phyloP scores from a whole-genome alignment of 2,113 vertebrate species.

The Columba livia region DNA sequence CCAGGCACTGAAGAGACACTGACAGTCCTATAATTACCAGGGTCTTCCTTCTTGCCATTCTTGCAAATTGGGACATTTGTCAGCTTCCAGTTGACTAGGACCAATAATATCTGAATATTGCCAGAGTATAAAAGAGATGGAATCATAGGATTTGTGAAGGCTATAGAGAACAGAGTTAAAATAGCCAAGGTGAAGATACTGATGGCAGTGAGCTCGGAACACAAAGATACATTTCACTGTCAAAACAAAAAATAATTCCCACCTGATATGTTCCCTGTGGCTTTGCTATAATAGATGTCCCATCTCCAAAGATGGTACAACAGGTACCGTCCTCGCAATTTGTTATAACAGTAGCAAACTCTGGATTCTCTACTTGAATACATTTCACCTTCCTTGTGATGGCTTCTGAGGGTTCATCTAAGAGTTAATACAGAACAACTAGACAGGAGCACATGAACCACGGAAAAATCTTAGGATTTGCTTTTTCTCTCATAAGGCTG shows the following conservation, averaged over 20 bases:
- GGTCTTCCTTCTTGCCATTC: background rate
- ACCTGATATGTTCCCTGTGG: constrained; percentile 86
- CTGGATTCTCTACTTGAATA: constrained; percentile 81
- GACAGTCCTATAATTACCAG: background rate
- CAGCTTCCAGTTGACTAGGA: background rate
- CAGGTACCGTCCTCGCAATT: constrained; percentile 79
- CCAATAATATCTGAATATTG: background rate
- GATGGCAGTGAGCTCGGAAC: background rate
- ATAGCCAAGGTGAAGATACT: background rate
- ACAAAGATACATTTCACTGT: background rate
- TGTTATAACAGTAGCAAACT: constrained; percentile 82
- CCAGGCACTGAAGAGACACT: background rate
- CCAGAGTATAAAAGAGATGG: background rate
- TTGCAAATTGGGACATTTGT: background rate
- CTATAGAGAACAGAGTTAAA: background rate
- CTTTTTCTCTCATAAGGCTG: background rate
- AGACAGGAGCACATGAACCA: background rate
- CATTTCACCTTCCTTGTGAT: constrained; percentile 69
- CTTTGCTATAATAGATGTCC: constrained; percentile 83
- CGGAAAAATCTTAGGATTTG: background rate
- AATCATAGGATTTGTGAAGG: background rate
- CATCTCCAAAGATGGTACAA: constrained; percentile 83
- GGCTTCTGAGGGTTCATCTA: background rate
- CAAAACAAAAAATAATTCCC: background rate
- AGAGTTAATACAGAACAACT: background rate